Evolutionary conservation across 2,797 vertebrate genomes (phyloP).

Genomic region (Phataginus tetradactyla): DNA sequence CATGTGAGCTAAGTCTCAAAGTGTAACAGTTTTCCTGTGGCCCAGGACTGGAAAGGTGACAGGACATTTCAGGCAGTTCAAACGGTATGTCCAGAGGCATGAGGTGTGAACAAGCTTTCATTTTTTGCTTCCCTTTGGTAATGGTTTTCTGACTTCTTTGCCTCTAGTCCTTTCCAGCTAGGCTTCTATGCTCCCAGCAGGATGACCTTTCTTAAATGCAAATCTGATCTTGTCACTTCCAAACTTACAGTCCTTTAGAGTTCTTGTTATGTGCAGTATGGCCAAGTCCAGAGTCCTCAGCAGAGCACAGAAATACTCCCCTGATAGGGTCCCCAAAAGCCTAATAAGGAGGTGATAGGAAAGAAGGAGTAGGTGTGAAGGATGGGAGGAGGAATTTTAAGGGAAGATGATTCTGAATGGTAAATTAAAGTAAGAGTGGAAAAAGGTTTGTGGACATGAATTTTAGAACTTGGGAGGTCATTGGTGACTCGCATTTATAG

Average conservation of each 20-base stretch:
- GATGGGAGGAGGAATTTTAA: not conserved
- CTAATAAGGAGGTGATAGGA: not conserved
- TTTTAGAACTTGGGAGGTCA: conserved; percentile 11
- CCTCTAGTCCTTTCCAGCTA: not conserved
- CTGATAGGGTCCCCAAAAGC: not conserved
- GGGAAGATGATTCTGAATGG: not conserved
- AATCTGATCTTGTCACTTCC: not conserved
- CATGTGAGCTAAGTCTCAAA: not conserved
- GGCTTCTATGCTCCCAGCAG: not conserved
- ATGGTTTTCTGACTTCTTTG: not conserved
- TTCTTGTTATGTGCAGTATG: not conserved
- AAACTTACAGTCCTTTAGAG: not conserved
- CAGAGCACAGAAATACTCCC: not conserved
- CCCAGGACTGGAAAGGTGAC: not conserved
- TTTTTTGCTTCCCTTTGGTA: not conserved
- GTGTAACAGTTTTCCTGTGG: not conserved
- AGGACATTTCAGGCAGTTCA: not conserved
- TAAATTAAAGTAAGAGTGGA: not conserved
- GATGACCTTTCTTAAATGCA: not conserved
- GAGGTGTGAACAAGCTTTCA: not conserved
- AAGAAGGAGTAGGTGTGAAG: not conserved
- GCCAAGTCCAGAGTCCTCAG: not conserved
- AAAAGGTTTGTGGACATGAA: not conserved
- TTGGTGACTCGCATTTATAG: not conserved
- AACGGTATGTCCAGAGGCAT: not conserved